Evolutionary conservation across 2,888 invertebrate species (phyloP).

Genomic region (Fissipunctia ypsillon): DNA sequence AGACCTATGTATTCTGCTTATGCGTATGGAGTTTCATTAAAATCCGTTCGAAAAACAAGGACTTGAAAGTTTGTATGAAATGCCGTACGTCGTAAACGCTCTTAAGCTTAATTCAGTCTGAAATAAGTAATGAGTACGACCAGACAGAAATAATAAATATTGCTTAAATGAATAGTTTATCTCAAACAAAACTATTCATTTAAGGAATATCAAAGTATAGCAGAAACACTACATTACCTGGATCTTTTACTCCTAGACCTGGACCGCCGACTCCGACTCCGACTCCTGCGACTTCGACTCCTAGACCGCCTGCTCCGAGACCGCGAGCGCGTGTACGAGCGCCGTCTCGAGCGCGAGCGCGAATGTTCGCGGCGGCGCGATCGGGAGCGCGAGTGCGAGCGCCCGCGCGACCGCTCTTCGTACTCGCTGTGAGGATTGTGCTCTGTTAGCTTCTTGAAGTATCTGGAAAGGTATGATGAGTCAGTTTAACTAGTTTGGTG

Average conservation of each 20-base stretch:
- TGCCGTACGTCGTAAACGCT: no score
- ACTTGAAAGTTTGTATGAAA: no score
- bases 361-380: constrained; percentile 69
- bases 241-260: constrained; percentile 79
- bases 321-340: constrained; percentile 73
- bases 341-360: constrained; percentile 69
- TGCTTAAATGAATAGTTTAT: no score
- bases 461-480: constrained; percentile 60
- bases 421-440: constrained; percentile 88
- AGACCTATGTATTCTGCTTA: no score
- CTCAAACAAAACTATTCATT: neutral
- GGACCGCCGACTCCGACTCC: constrained; percentile 75
- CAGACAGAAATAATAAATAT: no score
- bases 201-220: neutral
- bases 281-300: constrained; percentile 72
- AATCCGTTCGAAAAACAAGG: no score
- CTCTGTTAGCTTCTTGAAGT: constrained; percentile 86
- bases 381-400: constrained; percentile 57
- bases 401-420: constrained; percentile 79
- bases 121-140: neutral
- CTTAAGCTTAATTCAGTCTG: neutral
- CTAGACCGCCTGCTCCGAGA: constrained; percentile 66
- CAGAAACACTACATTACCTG: constrained; percentile 38
- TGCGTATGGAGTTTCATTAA: no score
- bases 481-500: neutral